Conservation (phyloP, 2,797 vertebrate genomes). For the Acanthornis magna region DNA sequence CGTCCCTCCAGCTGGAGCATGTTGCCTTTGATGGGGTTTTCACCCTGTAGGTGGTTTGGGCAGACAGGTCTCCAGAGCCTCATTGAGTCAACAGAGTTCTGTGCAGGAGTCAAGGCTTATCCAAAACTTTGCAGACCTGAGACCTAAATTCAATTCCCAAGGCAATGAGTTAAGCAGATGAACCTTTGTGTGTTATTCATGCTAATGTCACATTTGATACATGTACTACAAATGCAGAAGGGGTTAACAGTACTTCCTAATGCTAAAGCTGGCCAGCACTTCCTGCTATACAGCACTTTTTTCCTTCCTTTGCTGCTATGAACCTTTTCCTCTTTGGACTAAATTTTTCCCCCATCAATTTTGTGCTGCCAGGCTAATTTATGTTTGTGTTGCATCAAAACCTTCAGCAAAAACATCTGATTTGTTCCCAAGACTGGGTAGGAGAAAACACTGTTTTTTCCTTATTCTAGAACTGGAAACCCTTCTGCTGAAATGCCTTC, state of each 20-base stretch:
- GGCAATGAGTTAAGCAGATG: not conserved
- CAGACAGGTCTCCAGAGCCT: not conserved
- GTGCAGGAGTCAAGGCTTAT: not conserved
- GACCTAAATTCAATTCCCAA: not conserved
- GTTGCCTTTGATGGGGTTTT: not conserved
- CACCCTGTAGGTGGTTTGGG: not conserved
- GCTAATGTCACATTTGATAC: not conserved
- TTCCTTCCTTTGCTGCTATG: not conserved
- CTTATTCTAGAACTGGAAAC: conserved; percentile 13
- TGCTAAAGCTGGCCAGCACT: not conserved
- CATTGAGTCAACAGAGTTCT: not conserved
- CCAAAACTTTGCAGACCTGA: not conserved
- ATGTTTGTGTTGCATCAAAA: not conserved
- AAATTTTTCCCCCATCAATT: not conserved
- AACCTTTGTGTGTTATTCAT: not conserved
- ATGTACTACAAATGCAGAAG: not conserved
- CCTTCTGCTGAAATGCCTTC: conserved; percentile 8
- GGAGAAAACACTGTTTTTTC: conserved; percentile 19
- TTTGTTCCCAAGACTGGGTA: not conserved
- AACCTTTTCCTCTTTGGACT: not conserved
- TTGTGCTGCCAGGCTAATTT: not conserved
- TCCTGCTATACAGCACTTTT: not conserved
- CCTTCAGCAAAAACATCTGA: not conserved
- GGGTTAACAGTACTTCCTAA: not conserved
- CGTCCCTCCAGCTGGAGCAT: not conserved